Conservation (phyloP, 2,888 invertebrate species). For the Scrobipalpa atriplicella region DNA sequence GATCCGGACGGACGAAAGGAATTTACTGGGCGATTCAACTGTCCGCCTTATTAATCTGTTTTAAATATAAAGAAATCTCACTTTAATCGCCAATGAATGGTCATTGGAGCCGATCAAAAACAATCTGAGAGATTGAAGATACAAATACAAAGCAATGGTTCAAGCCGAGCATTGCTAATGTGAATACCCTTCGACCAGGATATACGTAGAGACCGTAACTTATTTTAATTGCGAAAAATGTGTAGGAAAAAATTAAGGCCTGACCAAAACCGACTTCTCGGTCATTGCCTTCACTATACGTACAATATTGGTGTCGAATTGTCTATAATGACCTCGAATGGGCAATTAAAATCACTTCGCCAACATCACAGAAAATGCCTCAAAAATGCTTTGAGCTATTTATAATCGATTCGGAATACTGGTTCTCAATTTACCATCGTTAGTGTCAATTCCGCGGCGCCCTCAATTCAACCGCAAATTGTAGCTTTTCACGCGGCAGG, state of each 20-base stretch:
- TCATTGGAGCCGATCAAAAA: conserved; percentile 12
- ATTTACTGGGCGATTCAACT: conserved; percentile 54
- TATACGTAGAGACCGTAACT: conserved; percentile 20
- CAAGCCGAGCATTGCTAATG: not conserved
- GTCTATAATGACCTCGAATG: not conserved
- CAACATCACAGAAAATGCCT: not conserved
- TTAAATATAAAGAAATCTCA: conserved; percentile 39
- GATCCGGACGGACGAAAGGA: conserved; percentile 46
- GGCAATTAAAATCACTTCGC: not conserved
- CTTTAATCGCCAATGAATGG: conserved; percentile 35
- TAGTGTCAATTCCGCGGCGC: conserved; percentile 28
- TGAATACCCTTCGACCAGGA: not conserved
- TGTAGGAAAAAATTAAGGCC: not conserved
- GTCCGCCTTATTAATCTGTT: conserved; percentile 48
- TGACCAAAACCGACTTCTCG: conserved; percentile 4
- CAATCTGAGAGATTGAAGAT: conserved; percentile 23
- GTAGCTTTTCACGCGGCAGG: conserved; percentile 39
- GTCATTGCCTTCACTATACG: not conserved
- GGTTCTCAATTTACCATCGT: conserved; percentile 30
- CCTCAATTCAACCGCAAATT: conserved; percentile 30
- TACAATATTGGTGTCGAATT: conserved; percentile 6
- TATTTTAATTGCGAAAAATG: conserved; percentile 15
- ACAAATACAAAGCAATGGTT: not conserved
- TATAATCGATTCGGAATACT: conserved; percentile 21
- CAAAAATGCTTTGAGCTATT: conserved; percentile 21